These are phyloP conservation scores for Trialeurodes vaporariorum DNA, from an alignment of 1,140 invertebrate genomes.

Conservation along the genomic window DNA sequence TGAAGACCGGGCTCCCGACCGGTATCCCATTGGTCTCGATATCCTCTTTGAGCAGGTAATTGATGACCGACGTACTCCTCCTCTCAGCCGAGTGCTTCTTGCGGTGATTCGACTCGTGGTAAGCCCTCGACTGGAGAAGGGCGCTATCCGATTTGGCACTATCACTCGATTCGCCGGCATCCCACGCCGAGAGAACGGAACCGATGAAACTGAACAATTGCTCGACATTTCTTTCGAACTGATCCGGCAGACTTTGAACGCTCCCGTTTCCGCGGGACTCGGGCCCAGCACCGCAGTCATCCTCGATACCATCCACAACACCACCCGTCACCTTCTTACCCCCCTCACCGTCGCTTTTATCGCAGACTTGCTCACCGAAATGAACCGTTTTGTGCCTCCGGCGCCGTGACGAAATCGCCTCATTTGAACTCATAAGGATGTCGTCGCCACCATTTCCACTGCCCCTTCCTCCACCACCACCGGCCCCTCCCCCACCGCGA, in stretches of 20 bases:
- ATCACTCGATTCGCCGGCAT: constrained; percentile 12
- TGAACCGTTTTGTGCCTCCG: constrained; percentile 60
- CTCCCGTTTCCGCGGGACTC: constrained; percentile 38
- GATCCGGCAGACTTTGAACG: constrained; percentile 35
- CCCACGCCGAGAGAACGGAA: constrained; percentile 32
- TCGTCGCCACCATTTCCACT: constrained; percentile 43
- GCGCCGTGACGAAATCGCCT: constrained; percentile 38
- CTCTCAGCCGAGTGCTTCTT: constrained; percentile 6
- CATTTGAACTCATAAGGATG: neutral
- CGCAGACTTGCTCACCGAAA: constrained; percentile 51
- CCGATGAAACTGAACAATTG: constrained; percentile 64
- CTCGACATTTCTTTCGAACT: constrained; percentile 46
- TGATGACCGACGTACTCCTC: constrained; percentile 15
- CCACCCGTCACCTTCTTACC: neutral
- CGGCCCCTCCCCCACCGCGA: constrained; percentile 4
- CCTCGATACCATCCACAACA: constrained; percentile 20
- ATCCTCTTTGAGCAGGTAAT: constrained; percentile 21
- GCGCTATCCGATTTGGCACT: neutral
- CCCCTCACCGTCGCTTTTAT: constrained; percentile 30
- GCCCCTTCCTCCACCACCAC: constrained; percentile 35
- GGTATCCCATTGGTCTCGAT: constrained; percentile 18
- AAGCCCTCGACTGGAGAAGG: neutral
- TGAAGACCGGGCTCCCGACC: constrained; percentile 23
- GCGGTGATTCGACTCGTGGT: constrained; percentile 13
- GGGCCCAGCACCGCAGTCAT: constrained; percentile 32